Percentiles rank a stretch among this genome's conserved stretches.
phyloP scores from a whole-genome alignment of 92 coral and sea anemone species.

The Phenganax marumi region DNA sequence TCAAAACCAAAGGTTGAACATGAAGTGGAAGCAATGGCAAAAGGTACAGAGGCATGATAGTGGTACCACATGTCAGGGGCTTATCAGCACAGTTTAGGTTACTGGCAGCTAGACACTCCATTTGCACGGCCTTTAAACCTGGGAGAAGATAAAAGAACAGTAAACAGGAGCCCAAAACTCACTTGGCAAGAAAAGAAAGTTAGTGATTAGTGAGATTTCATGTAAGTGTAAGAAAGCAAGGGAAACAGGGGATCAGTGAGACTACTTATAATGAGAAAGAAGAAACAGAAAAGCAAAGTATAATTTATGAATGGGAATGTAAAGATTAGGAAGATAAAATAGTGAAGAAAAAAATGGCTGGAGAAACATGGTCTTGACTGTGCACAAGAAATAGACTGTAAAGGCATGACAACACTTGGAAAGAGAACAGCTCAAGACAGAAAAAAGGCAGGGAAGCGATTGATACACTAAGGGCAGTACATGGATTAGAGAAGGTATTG shows the following conservation, averaged over 20 bases:
- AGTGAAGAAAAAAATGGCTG: no score
- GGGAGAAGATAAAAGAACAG: constrained; percentile 9
- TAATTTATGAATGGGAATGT: no score
- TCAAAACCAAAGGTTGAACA: constrained; percentile 29
- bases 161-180: neutral
- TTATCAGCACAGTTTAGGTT: constrained; percentile 21
- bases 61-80: neutral
- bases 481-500: no score
- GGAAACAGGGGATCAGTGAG: neutral
- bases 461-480: no score
- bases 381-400: no score
- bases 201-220: neutral
- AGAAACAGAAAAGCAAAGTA: neutral
- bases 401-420: no score
- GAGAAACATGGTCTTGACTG: no score
- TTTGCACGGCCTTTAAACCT: constrained; percentile 30
- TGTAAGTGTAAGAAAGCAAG: neutral
- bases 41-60: constrained; percentile 13
- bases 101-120: constrained; percentile 15
- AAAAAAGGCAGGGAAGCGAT: no score
- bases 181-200: neutral
- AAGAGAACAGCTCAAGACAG: no score
- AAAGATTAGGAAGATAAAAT: no score
- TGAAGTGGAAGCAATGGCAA: neutral
- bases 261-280: neutral